Evolutionary conservation across 2,797 vertebrate genomes (phyloP), one percentile per base, ranked within the genome.

Genomic region (Vespertilio murinus): DNA sequence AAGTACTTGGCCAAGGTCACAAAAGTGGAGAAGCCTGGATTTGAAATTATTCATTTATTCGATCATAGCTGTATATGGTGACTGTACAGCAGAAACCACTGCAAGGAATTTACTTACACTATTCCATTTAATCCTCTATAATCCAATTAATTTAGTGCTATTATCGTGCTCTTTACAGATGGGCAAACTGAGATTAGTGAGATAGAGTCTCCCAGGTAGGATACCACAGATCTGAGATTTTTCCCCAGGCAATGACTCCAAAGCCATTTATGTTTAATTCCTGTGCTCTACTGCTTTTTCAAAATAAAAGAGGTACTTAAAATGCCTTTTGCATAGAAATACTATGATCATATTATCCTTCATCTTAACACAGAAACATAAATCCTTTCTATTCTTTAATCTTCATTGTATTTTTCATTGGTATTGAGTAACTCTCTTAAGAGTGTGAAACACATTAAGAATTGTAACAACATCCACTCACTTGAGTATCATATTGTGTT

Each of bases 11-110:
- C 85, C 52, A 77, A 69, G 30, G 10, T 92, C 25, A 79, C 49
- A 69, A 93, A 92, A 91, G n/a, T 30, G 22, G 45, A 93, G 67
- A 92, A 88, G 28, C 12, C 64, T 88, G 38, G 67, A 87, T 91
- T 80, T 95, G 54, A 93, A 93, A 12, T 25, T 94, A 42, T 67
- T 87, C 56, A 74, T 81, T 88, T 30, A 95, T 95, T 86, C 87
- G 61, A 77, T 77, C 67, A 84, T 25, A 73, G 40, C n/a, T 87
- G 8, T 67, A 70, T 61, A 25, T 69, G 35, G 92, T 38, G 10
- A n/a, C 10, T 84, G 25, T 81, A 64, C 61, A 67, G 49, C 38
- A 84, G 18, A 49, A 64, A 75, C 7, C 42, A 70, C 12, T 14
- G 14, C 71, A 45, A 95, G 73, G 17, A 89, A 80, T 83, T 82